These are phyloP conservation scores for Drosophila pruinosa DNA, from an alignment of 1,140 invertebrate genomes.

Conservation along the genomic window DNA sequence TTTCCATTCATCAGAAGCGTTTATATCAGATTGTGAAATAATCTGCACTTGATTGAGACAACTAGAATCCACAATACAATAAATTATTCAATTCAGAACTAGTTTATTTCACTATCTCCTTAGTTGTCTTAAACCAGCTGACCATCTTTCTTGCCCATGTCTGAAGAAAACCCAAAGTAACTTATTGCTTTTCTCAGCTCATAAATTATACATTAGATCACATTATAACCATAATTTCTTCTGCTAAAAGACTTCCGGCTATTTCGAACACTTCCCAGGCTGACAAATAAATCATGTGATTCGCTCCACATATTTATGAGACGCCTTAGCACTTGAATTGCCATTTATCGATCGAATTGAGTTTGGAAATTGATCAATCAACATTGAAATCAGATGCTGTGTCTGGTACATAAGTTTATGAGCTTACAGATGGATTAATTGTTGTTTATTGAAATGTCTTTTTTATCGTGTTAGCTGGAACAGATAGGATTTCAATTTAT, in stretches of 20 bases:
- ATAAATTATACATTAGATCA: not conserved
- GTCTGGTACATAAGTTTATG: slow-evolving; percentile 18
- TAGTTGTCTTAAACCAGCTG: too few species aligned
- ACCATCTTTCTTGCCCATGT: not conserved
- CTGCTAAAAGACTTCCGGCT: not conserved
- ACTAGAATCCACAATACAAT: not conserved
- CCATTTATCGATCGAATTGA: slow-evolving; percentile 17
- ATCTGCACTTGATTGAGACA: too few species aligned
- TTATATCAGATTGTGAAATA: too few species aligned
- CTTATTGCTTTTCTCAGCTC: not conserved
- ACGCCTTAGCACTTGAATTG: not conserved
- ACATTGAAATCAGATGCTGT: slow-evolving; percentile 5
- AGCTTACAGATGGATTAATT: slow-evolving; percentile 38
- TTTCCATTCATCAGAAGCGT: too few species aligned
- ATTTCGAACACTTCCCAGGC: not conserved
- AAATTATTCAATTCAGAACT: not conserved
- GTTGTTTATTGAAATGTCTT: slow-evolving; percentile 15
- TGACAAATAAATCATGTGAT: slow-evolving; percentile 1
- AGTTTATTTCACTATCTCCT: not conserved
- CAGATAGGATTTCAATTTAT: not conserved
- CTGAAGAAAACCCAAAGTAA: too few species aligned
- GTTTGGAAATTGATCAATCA: slow-evolving; percentile 23
- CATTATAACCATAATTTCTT: not conserved
- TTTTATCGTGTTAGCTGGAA: slow-evolving; percentile 9
- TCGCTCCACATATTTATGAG: not conserved